phyloP scores from a whole-genome alignment of 37 sponge, comb jelly and placozoan species.

The Cliona cf. orientalis region DNA sequence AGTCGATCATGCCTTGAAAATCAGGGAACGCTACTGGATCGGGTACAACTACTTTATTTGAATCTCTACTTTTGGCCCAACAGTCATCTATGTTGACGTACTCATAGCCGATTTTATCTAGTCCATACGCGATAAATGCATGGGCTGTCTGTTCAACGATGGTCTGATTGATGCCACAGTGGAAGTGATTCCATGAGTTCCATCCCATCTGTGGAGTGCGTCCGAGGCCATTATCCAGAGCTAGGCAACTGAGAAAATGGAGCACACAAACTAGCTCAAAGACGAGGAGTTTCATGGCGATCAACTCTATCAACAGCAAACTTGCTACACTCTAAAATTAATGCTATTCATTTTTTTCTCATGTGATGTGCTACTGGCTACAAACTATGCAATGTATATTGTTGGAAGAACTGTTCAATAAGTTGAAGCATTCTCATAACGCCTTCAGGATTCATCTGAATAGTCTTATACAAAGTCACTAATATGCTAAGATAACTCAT shows the following conservation, averaged over 20 bases:
- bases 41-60: slow-evolving; percentile 46
- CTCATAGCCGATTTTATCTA: slow-evolving; percentile 61
- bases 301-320: too few relatives aligned
- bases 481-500: too few relatives aligned
- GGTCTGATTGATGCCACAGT: slow-evolving; percentile 58
- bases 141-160: slow-evolving; percentile 57
- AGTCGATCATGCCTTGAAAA: slow-evolving; percentile 73
- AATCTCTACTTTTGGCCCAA: slow-evolving; percentile 62
- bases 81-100: slow-evolving; percentile 93
- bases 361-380: too few relatives aligned
- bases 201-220: slow-evolving; percentile 85
- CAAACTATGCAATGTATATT: too few relatives aligned
- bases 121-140: slow-evolving; percentile 53
- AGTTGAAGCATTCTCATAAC: too few relatives aligned
- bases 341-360: too few relatives aligned
- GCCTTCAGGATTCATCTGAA: too few relatives aligned
- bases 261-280: background rate
- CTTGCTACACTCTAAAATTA: too few relatives aligned
- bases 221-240: slow-evolving; percentile 82
- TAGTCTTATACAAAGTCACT: too few relatives aligned
- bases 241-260: too few relatives aligned
- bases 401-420: too few relatives aligned
- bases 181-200: slow-evolving; percentile 88
- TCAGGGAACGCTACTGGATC: slow-evolving; percentile 75
- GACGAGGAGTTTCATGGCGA: too few relatives aligned